Evolutionary conservation across 1,140 invertebrate genomes (phyloP), one percentile per base, ranked within the genome.

Genomic region (Orchesella cincta): DNA sequence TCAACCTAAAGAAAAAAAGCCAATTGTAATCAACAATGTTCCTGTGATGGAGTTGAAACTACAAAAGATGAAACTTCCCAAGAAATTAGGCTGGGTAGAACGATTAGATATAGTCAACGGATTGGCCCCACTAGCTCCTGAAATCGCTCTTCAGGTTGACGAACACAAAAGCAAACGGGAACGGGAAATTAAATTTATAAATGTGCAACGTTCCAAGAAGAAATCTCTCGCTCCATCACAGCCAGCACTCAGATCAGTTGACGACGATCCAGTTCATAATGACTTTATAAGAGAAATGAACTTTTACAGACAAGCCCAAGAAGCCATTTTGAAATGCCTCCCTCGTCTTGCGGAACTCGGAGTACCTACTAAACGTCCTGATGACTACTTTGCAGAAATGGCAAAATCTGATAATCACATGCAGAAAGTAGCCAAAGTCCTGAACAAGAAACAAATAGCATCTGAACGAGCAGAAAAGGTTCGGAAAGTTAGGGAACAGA

Each of bases 361-460:
- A 29, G 88, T 98, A 51, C 87, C 89, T 0, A 97, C 94, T 0
- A 92, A 90, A 83, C 88, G 94, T 76, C 98, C 98, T 0, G 92
- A 95, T 35, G 97, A 99, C 87, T 99, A 98, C 86, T 99, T 98
- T 88, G 98, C 97, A 0, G 94, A 99, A 89, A 99, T 99, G 98
- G 95, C 95, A 1, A 99, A 99, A 85, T 90, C 93, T 70, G 98
- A 99, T 87, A 89, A 90, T 52, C 98, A 99, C 81, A 99, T 99
- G 98, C 94, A 98, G 83, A 98, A 97, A 86, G 90, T 91, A 76
- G 79, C 79, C n/a, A 70, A 82, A 64, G 83, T 81, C 35, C 84
- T 98, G 0, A 88, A 95, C 85, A 90, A 93, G 62, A 95, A 96
- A 84, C 92, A 98, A 83, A 88, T 90, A 14, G 89, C 90, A 14